Percentiles rank a stretch among this genome's conserved stretches.
Evolutionary conservation across 2,113 vertebrate species (phyloP).

Genomic region (Lophochroa leadbeateri): DNA sequence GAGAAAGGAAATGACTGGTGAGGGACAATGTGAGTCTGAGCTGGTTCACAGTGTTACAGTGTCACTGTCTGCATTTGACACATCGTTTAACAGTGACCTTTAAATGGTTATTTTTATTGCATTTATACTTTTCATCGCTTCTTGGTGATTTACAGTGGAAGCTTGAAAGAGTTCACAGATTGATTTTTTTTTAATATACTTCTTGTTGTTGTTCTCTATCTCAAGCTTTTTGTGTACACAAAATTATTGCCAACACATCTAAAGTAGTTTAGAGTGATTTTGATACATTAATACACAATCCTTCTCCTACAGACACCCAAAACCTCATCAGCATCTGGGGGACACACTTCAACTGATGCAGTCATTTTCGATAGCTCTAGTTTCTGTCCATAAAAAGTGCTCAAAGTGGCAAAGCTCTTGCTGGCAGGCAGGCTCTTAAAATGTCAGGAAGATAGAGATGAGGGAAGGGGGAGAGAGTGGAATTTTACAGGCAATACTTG

Average conservation of each 20-base stretch:
- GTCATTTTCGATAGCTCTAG: background rate
- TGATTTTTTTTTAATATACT: background rate
- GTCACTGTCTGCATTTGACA: background rate
- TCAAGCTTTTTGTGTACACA: background rate
- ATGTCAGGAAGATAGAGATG: background rate
- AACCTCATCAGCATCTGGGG: background rate
- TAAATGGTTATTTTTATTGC: constrained; percentile 26
- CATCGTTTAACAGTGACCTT: background rate
- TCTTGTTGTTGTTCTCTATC: background rate
- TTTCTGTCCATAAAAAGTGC: background rate
- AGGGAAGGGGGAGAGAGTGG: background rate
- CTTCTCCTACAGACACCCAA: background rate
- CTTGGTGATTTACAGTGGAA: background rate
- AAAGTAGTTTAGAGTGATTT: background rate
- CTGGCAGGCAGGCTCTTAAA: background rate
- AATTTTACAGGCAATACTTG: background rate
- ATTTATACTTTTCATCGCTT: background rate
- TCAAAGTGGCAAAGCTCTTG: background rate
- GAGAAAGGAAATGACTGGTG: background rate
- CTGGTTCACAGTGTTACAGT: background rate
- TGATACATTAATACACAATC: background rate
- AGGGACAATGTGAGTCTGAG: background rate
- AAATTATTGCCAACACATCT: background rate
- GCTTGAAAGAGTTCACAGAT: background rate
- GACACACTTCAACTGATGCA: background rate